phyloP scores from a whole-genome alignment of 2,888 invertebrate species.

The Tachystola acroxantha region DNA sequence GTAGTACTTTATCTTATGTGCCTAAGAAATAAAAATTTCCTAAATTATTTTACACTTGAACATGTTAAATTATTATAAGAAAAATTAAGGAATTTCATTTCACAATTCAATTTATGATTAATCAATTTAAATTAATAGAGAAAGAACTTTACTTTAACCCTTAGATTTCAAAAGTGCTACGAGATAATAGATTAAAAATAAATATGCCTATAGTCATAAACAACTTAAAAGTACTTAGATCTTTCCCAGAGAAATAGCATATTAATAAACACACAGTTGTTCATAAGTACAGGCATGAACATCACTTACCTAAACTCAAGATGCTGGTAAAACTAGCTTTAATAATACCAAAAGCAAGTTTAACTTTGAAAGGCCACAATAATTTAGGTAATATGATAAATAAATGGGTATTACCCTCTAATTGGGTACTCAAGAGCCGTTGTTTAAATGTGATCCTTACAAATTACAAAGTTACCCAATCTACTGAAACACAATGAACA shows the following conservation, averaged over 20 bases:
- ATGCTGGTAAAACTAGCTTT: slow-evolving; percentile 58
- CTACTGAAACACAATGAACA: slow-evolving; percentile 30
- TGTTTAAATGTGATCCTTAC: slow-evolving; percentile 51
- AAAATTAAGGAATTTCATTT: slow-evolving; percentile 44
- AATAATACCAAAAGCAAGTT: slow-evolving; percentile 69
- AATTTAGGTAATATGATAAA: slow-evolving; percentile 71
- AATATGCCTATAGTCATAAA: slow-evolving; percentile 38
- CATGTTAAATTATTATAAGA: slow-evolving; percentile 46
- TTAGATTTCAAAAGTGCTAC: slow-evolving; percentile 35
- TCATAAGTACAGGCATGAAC: slow-evolving; percentile 37
- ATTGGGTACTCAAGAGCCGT: slow-evolving; percentile 50
- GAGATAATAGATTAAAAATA: slow-evolving; percentile 35
- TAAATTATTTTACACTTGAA: slow-evolving; percentile 72
- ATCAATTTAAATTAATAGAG: slow-evolving; percentile 32
- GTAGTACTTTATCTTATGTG: slow-evolving; percentile 71
- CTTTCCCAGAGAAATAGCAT: slow-evolving; percentile 4
- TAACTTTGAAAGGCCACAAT: slow-evolving; percentile 72
- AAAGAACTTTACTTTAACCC: slow-evolving; percentile 31
- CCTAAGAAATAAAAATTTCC: slow-evolving; percentile 68
- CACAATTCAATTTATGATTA: slow-evolving; percentile 35
- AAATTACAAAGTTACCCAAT: slow-evolving; percentile 54
- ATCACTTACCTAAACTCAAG: slow-evolving; percentile 48
- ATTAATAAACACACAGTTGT: slow-evolving; percentile 23
- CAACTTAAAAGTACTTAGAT: slow-evolving; percentile 25
- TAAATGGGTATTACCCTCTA: slow-evolving; percentile 59